Evolutionary conservation across 2,888 invertebrate genomes (phyloP).

Genomic region (Amphiduros pacificus): DNA sequence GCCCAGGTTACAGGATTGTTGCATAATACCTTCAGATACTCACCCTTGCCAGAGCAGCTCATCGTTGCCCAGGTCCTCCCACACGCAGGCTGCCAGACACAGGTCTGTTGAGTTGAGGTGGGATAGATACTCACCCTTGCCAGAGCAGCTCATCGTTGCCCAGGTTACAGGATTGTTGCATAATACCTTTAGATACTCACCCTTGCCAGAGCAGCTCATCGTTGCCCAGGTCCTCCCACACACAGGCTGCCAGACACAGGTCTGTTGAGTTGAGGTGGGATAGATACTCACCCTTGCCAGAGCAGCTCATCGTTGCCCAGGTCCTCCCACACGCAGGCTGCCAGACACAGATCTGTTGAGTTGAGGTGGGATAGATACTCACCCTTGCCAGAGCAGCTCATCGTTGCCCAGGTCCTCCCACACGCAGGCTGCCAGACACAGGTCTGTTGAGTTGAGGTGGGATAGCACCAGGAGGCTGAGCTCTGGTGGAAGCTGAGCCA

Average conservation of each 20-base stretch:
- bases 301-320: conserved; percentile 62
- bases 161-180: no score
- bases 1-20: no score
- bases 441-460: conserved; percentile 62
- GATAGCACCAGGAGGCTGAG: conserved; percentile 60
- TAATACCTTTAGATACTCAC: conserved; percentile 34
- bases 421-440: conserved; percentile 63
- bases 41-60: conserved; percentile 62
- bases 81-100: conserved; percentile 63
- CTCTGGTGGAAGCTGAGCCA: conserved; percentile 61
- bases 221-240: conserved; percentile 61
- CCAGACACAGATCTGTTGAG: conserved; percentile 63
- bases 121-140: no score
- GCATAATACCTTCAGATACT: no score
- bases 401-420: conserved; percentile 62
- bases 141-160: no score
- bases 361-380: conserved; percentile 59
- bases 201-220: conserved; percentile 63
- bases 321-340: conserved; percentile 62
- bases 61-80: conserved; percentile 62
- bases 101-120: conserved; percentile 63
- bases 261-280: conserved; percentile 63
- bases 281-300: conserved; percentile 60
- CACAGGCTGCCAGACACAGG: conserved; percentile 62
- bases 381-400: conserved; percentile 63